Base-by-base conservation (phyloP, 1,140 invertebrate genomes). In the Tetraneura akinire region DNA sequence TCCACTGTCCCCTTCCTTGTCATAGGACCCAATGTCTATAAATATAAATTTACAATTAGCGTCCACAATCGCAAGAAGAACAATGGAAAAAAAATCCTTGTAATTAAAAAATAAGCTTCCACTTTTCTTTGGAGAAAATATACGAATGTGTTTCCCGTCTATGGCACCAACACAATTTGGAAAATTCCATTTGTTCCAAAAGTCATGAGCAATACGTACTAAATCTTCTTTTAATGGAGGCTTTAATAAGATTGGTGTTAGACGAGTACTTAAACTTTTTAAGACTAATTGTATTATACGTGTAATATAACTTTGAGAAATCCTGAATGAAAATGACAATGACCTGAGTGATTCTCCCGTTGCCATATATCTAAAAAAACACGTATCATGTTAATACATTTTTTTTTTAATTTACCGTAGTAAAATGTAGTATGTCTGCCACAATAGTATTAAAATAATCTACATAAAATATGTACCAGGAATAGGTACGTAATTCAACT, bases 141-240 rank as follows among this genome's bases (percentile, higher is more conserved):
- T 64, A 10, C 60, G 60, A 18, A 64, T 64, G n/a, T n/a, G n/a
- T n/a, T n/a, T n/a, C n/a, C n/a, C n/a, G n/a, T n/a, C n/a, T n/a
- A n/a, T n/a, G n/a, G 62, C 62, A 66, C 62, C 62, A 66, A 66
- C 62, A 66, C 62, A 66, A 66, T 66, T 66, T 66, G 62, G 32
- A 42, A 66, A 66, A 66, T 66, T 66, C 62, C 16, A 64, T 37
- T 66, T 66, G 32, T 66, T 66, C 32, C 62, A 37, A 66, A 66
- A 66, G 62, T 66, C 62, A 42, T 66, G 62, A 66, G 62, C 32
- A 66, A 66, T 66, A 66, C 32, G 62, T 18, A 66, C 32, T 66
- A 66, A 66, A 66, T 66, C 32, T 66, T 66, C 62, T 64, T 64
- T 64, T 64, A 64, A 64, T 64, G 29, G 60, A 64, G 60, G 60